phyloP scores from a whole-genome alignment of 2,113 vertebrate genomes.

The Galemys pyrenaicus region DNA sequence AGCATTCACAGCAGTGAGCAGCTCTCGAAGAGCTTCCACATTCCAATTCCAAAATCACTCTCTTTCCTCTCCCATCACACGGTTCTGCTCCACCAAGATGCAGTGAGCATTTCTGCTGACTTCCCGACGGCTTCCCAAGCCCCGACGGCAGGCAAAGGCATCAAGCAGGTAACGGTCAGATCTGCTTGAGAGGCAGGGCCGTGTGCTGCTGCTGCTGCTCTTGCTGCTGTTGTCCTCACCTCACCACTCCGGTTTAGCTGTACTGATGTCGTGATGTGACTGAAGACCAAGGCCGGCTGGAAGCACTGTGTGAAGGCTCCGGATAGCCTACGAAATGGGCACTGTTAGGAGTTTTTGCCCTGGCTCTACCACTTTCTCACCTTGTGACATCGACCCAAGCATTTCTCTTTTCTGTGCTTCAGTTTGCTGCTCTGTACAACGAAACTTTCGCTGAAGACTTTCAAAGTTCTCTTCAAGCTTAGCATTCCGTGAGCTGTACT shows the following conservation, averaged over 20 bases:
- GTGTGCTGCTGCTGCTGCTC: background rate
- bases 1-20: background rate
- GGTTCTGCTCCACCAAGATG: background rate
- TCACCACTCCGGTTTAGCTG: background rate
- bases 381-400: background rate
- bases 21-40: conserved; percentile 1
- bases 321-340: background rate
- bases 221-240: background rate
- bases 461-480: background rate
- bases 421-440: background rate
- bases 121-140: background rate
- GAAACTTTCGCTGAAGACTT: background rate
- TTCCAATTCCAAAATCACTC: background rate
- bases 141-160: background rate
- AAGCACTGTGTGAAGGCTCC: background rate
- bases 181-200: background rate
- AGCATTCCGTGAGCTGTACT: background rate
- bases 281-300: background rate
- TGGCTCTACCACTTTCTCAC: background rate
- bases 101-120: background rate
- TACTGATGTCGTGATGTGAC: too few relatives aligned
- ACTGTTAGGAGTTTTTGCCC: background rate
- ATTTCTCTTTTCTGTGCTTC: background rate
- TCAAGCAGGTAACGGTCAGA: background rate
- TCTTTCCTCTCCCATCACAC: background rate